Conservation (phyloP, 1,140 invertebrate species). For the Periplaneta americana region DNA sequence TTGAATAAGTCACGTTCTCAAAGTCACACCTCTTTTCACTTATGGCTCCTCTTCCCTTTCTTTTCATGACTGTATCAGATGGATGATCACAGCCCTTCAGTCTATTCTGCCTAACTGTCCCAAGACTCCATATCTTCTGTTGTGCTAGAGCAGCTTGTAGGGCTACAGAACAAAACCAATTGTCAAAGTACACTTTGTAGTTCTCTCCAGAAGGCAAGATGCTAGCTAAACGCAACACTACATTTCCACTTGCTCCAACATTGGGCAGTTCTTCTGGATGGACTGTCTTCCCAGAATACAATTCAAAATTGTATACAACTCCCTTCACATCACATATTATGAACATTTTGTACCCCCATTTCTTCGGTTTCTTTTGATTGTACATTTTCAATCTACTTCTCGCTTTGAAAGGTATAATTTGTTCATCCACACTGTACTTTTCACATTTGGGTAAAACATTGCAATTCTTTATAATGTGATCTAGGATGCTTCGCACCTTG, state of each 20-base stretch:
- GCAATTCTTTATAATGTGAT: too few species aligned
- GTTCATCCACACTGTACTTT: too few species aligned
- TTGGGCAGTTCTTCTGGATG: conserved; percentile 26
- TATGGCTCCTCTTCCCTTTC: too few species aligned
- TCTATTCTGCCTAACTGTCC: conserved; percentile 14
- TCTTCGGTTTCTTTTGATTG: conserved; percentile 31
- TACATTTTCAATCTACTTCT: conserved; percentile 31
- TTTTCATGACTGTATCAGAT: conserved; percentile 3
- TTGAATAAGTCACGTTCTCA: not conserved
- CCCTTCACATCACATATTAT: too few species aligned
- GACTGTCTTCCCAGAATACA: too few species aligned
- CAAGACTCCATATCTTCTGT: conserved; percentile 10
- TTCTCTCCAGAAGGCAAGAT: conserved; percentile 13
- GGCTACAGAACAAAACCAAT: conserved; percentile 7
- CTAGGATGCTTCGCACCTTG: too few species aligned
- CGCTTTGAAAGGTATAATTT: conserved; percentile 32
- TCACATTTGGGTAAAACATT: too few species aligned
- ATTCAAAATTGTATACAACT: too few species aligned
- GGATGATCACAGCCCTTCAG: conserved; percentile 4
- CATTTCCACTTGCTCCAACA: conserved; percentile 26
- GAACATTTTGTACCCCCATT: conserved; percentile 33
- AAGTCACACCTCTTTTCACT: not conserved
- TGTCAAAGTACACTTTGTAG: conserved; percentile 21
- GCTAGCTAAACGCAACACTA: conserved; percentile 21
- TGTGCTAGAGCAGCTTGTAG: not conserved